Percentiles rank a stretch among this genome's conserved stretches.
These are phyloP conservation scores for Phataginus tricuspis DNA, from an alignment of 2,797 vertebrate species.

Conservation along the genomic window DNA sequence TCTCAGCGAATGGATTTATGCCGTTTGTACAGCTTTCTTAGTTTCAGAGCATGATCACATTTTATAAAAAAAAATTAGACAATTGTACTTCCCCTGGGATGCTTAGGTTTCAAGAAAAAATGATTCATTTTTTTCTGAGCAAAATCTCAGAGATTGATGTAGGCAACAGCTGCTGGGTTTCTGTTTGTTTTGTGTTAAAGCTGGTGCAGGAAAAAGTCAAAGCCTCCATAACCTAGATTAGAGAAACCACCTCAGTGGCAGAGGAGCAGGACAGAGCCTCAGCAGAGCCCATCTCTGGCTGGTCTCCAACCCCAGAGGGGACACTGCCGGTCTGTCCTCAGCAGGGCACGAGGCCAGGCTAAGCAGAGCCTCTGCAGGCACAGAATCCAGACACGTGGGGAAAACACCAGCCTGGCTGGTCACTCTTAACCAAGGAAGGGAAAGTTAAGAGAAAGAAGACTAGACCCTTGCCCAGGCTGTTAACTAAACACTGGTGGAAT, in stretches of 20 bases:
- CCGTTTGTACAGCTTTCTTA: neutral
- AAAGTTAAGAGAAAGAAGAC: neutral
- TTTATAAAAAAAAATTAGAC: slow-evolving; percentile 43
- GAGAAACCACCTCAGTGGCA: neutral
- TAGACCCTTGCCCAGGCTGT: neutral
- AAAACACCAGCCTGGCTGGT: accelerated
- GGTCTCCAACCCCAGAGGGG: neutral
- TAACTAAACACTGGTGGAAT: neutral
- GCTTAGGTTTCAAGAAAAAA: slow-evolving; percentile 10
- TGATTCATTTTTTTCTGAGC: neutral
- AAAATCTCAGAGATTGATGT: slow-evolving; percentile 8
- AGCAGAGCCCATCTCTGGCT: neutral
- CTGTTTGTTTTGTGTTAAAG: slow-evolving; percentile 52
- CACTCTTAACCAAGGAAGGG: neutral
- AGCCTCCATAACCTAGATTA: neutral
- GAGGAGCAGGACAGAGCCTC: neutral
- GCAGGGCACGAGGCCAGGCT: neutral
- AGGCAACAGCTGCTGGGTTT: neutral
- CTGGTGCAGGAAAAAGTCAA: neutral
- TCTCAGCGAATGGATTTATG: neutral
- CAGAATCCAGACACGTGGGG: neutral
- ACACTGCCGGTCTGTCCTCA: neutral
- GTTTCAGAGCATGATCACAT: slow-evolving; percentile 14
- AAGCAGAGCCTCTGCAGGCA: neutral
- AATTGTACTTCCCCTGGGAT: neutral